Evolutionary conservation across 2,113 vertebrate genomes (phyloP), one percentile per base, ranked within the genome.

Genomic region (Spea multiplicata): DNA sequence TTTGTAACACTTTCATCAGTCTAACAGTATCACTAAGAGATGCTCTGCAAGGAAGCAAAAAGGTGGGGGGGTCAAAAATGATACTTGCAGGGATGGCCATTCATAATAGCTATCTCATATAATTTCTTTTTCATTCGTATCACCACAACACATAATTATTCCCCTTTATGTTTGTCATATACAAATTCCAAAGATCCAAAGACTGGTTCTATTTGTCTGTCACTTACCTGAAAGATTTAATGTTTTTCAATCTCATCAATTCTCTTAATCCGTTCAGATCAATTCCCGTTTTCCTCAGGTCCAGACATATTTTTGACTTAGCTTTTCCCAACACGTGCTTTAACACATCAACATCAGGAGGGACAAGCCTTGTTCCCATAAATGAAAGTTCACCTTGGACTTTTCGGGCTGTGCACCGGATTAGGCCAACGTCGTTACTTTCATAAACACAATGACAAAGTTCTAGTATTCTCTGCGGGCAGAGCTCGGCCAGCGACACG

Each of bases 401-500:
- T 59, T 89, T 92, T 13, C 80, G 83, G 1, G 86, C 84, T 74
- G 96, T 85, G 0, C 93, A 87, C 77, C 83, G 80, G 71, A 89
- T 78, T 8, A 97, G 84, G 2, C 84, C 85, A 0, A 10, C 46
- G 4, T 86, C 88, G 17, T 74, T 57, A 0, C 91, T 88, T 85
- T 97, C 96, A 0, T 93, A 93, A 66, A 94, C 77, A 14, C 93
- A 96, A 75, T 93, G 94, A 10, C 95, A 91, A 4, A 93, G 86
- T 80, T 97, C 94, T 17, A 98, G 86, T 45, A 98, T 80, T 81
- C 87, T 91, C 44, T 89, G 86, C 0, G 93, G 86, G n/a, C 73
- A 85, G 72, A 98, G 86, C 0, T 84, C 73, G 0, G 80, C 59
- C 0, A 88, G 85, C 48, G 89, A 86, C 47, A 97, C 88, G 44